Conservation (phyloP, 1,140 invertebrate genomes). For the Potamilus streckersoni region DNA sequence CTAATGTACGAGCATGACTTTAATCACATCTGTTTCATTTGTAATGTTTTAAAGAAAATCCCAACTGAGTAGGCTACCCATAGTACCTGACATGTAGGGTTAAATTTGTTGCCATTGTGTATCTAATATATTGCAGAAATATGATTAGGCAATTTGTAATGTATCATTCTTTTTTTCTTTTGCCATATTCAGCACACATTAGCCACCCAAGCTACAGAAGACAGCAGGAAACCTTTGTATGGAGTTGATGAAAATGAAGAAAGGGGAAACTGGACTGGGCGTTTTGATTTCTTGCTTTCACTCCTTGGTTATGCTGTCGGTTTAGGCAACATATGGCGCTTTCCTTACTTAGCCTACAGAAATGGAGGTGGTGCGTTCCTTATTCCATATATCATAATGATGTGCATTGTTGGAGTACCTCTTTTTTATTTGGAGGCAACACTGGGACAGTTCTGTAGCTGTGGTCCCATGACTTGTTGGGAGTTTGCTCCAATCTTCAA, state of each 20-base stretch:
- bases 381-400: slow-evolving; percentile 75
- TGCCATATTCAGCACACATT: slow-evolving; percentile 20
- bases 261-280: slow-evolving; percentile 88
- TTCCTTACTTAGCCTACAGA: slow-evolving; percentile 77
- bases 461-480: slow-evolving; percentile 83
- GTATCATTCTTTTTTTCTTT: too few relatives aligned
- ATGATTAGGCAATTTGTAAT: too few relatives aligned
- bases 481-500: slow-evolving; percentile 83
- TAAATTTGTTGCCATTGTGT: too few relatives aligned
- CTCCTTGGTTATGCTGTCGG: slow-evolving; percentile 91
- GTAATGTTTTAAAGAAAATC: too few relatives aligned
- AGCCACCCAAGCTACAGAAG: slow-evolving; percentile 31
- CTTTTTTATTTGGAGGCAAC: slow-evolving; percentile 82
- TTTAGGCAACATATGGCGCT: slow-evolving; percentile 92
- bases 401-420: slow-evolving; percentile 77
- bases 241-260: slow-evolving; percentile 65
- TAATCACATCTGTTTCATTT: too few relatives aligned
- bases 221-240: slow-evolving; percentile 42
- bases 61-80: too few relatives aligned
- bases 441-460: slow-evolving; percentile 82
- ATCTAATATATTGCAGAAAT: too few relatives aligned
- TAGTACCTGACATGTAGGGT: too few relatives aligned
- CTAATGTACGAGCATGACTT: too few relatives aligned
- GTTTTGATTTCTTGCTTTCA: slow-evolving; percentile 89
- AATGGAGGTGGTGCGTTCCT: slow-evolving; percentile 76